Evolutionary conservation across 2,113 vertebrate species (phyloP).

Genomic region (Motacilla tschutschensis): DNA sequence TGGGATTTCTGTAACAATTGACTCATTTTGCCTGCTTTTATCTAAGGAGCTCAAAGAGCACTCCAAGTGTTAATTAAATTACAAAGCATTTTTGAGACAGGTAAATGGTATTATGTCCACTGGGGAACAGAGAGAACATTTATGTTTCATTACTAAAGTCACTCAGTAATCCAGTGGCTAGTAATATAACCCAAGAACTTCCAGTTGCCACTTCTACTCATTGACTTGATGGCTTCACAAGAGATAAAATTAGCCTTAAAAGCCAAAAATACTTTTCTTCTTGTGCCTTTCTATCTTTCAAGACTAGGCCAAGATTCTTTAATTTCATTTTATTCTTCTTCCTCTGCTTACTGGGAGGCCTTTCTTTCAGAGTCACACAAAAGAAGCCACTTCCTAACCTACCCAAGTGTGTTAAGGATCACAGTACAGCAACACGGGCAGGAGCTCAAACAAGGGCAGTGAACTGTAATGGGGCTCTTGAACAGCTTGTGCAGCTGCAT

Average conservation of each 20-base stretch:
- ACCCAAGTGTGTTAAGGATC: not conserved
- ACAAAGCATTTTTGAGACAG: constrained; percentile 58
- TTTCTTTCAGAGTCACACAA: not conserved
- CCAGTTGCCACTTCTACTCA: constrained; percentile 7
- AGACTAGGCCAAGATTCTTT: not conserved
- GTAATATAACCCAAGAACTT: constrained; percentile 27
- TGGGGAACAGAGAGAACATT: constrained; percentile 36
- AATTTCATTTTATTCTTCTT: not conserved
- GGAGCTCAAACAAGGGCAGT: not conserved
- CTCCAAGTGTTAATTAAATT: constrained; percentile 66
- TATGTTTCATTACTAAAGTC: constrained; percentile 56
- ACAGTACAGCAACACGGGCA: not conserved
- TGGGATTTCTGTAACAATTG: constrained; percentile 58
- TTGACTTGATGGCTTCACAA: constrained; percentile 14
- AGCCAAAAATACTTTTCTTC: not conserved
- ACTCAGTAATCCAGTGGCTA: constrained; percentile 37
- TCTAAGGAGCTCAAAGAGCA: constrained; percentile 58
- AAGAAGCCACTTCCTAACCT: not conserved
- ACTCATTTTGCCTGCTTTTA: constrained; percentile 56
- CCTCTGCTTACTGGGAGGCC: not conserved
- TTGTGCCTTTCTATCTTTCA: not conserved
- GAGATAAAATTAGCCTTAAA: constrained; percentile 15
- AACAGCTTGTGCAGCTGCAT: not conserved
- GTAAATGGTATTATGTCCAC: constrained; percentile 57
- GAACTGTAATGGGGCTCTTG: not conserved